Base-by-base conservation (phyloP, 2,888 invertebrate species). In the Lacanobia oleracea region DNA sequence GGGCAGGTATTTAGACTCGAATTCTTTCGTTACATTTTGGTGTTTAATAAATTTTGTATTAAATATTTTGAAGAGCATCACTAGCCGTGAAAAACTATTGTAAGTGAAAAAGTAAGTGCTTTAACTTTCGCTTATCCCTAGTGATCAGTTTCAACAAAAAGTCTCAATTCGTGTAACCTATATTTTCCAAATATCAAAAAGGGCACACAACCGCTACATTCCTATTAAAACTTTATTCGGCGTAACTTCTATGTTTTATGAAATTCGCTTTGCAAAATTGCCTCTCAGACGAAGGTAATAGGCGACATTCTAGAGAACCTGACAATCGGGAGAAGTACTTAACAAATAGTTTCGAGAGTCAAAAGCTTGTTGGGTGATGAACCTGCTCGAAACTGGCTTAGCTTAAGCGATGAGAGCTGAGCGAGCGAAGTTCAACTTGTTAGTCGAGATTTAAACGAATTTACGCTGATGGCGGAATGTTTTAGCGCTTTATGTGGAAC, bases 281-380 rank as follows among this genome's bases (percentile, higher is more conserved):
- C 76, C 78, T 79, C 74, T 79, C 77, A 77, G 86, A 62, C 71
- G 60, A 68, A 61, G 54, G 72, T 81, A 79, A 82, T 83, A 82
- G 74, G 67, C 70, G 75, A 82, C 75, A 78, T 86, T 81, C 80
- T 72, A 72, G 54, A 33, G 33, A 61, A 40, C 53, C 79, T 83
- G 78, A 80, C 81, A 79, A 86, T 86, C 79, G 67, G 67, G 61
- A 76, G 81, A 81, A 75, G 86, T 83, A 87, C 83, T 83, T 86
- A 82, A 76, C 78, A 76, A 87, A 87, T 86, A 86, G 87, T 87
- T 87, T 77, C 53, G 69, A 10, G 81, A 85, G 53, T 85, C 86
- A 81, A 80, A 84, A 77, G 81, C 83, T 81, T 79, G 75, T 76
- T 79, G 72, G 80, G 70, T 83, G 81, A 86, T 83, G 81, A 86